A percentile compares a stretch with the other conserved stretches of the same genome.
Evolutionary conservation across 2,113 vertebrate genomes (phyloP).

Genomic region (Pteropus alecto): DNA sequence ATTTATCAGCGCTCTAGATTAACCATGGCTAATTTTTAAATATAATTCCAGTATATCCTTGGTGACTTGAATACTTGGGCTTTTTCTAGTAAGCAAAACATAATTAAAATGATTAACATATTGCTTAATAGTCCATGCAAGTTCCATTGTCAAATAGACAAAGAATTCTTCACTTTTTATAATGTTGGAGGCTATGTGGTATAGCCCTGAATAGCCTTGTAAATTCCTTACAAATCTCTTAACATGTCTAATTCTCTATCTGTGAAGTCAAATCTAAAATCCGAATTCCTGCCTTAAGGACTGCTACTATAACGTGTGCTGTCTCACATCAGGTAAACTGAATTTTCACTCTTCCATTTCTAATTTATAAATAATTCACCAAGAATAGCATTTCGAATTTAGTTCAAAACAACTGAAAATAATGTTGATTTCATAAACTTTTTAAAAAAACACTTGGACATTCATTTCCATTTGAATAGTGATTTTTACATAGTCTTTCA

Average conservation of each 20-base stretch:
- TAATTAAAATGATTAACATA: neutral
- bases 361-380: slow-evolving; percentile 50
- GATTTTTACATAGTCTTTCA: neutral
- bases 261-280: slow-evolving; percentile 34
- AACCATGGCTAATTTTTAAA: neutral
- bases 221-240: slow-evolving; percentile 12
- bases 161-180: slow-evolving; percentile 5
- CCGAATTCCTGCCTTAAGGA: neutral
- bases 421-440: neutral
- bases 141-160: neutral
- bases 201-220: neutral
- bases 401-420: slow-evolving; percentile 19
- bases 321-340: neutral
- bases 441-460: neutral
- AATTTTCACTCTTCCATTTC: slow-evolving; percentile 18
- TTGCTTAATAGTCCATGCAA: neutral
- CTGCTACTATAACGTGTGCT: neutral
- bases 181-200: neutral
- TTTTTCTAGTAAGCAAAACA: slow-evolving; percentile 36
- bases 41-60: neutral
- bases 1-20: neutral
- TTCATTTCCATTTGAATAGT: neutral
- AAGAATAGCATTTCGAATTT: slow-evolving; percentile 33
- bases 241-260: neutral
- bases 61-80: neutral